phyloP scores from a whole-genome alignment of 2,888 invertebrate species.

The Hirtodrosophila confusa region DNA sequence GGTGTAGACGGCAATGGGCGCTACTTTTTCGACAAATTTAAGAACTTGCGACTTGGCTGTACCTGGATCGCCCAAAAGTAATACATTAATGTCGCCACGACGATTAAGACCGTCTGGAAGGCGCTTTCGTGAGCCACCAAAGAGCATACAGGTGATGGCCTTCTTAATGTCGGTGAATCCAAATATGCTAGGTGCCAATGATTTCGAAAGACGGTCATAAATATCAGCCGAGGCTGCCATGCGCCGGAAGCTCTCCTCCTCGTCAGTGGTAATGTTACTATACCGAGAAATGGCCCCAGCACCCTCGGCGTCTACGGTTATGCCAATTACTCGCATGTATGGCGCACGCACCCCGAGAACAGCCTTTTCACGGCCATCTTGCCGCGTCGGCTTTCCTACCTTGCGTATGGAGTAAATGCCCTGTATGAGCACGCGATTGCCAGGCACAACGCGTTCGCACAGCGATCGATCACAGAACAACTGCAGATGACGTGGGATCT shows the following conservation, averaged over 20 bases:
- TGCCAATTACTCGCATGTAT: slow-evolving; percentile 97
- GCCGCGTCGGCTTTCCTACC: slow-evolving; percentile 87
- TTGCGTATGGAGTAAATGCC: slow-evolving; percentile 99
- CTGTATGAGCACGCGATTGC: slow-evolving; percentile 95
- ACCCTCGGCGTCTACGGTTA: slow-evolving; percentile 93
- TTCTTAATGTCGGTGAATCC: slow-evolving; percentile 98
- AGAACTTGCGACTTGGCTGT: slow-evolving; percentile 99
- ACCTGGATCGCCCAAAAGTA: slow-evolving; percentile 98
- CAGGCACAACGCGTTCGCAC: slow-evolving; percentile 98
- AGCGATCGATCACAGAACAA: slow-evolving; percentile 96
- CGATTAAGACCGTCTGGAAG: slow-evolving; percentile 98
- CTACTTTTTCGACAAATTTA: slow-evolving; percentile 97
- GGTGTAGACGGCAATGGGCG: slow-evolving; percentile 98
- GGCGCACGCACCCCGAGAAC: slow-evolving; percentile 96
- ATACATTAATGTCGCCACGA: slow-evolving; percentile 97
- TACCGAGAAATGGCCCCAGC: slow-evolving; percentile 87
- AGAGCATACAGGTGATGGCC: slow-evolving; percentile 96
- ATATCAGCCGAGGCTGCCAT: slow-evolving; percentile 94
- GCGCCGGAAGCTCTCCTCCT: slow-evolving; percentile 87
- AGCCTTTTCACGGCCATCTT: slow-evolving; percentile 90
- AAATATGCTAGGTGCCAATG: slow-evolving; percentile 98
- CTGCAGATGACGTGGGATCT: slow-evolving; percentile 98
- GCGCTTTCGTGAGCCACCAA: slow-evolving; percentile 95
- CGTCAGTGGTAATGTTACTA: slow-evolving; percentile 87
- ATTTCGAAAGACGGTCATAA: slow-evolving; percentile 94